phyloP scores from a whole-genome alignment of 2,797 vertebrate genomes.

The Melopsittacus undulatus region DNA sequence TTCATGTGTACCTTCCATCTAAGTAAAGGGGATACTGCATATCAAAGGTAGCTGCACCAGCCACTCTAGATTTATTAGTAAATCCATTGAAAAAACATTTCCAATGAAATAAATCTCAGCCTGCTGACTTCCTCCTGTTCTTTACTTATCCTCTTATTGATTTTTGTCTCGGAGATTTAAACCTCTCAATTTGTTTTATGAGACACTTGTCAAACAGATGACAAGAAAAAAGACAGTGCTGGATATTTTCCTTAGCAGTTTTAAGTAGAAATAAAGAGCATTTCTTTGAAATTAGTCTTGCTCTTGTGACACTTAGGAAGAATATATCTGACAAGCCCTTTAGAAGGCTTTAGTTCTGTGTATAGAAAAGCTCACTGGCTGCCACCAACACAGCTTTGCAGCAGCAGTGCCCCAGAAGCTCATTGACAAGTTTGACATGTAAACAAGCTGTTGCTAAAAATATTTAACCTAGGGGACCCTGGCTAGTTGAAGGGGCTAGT shows the following conservation, averaged over 20 bases:
- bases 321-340: slow-evolving; percentile 53
- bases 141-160: slow-evolving; percentile 72
- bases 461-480: slow-evolving; percentile 64
- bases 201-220: slow-evolving; percentile 64
- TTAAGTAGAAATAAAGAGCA: slow-evolving; percentile 67
- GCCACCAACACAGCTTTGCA: slow-evolving; percentile 39
- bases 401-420: slow-evolving; percentile 43
- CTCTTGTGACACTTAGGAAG: slow-evolving; percentile 39
- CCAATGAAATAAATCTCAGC: slow-evolving; percentile 76
- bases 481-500: slow-evolving; percentile 45
- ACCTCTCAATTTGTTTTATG: slow-evolving; percentile 76
- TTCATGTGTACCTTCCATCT: slow-evolving; percentile 58
- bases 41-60: slow-evolving; percentile 56
- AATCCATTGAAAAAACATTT: slow-evolving; percentile 75
- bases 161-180: slow-evolving; percentile 74
- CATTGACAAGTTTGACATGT: slow-evolving; percentile 65
- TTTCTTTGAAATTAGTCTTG: slow-evolving; percentile 69
- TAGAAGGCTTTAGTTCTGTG: slow-evolving; percentile 14
- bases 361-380: slow-evolving; percentile 2
- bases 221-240: slow-evolving; percentile 58
- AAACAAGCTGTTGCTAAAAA: slow-evolving; percentile 70
- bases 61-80: slow-evolving; percentile 72
- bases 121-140: slow-evolving; percentile 68
- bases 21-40: slow-evolving; percentile 56
- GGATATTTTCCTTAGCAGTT: slow-evolving; percentile 65